phyloP scores from a whole-genome alignment of 2,888 invertebrate genomes.

The Caenorhabditis parvicauda region DNA sequence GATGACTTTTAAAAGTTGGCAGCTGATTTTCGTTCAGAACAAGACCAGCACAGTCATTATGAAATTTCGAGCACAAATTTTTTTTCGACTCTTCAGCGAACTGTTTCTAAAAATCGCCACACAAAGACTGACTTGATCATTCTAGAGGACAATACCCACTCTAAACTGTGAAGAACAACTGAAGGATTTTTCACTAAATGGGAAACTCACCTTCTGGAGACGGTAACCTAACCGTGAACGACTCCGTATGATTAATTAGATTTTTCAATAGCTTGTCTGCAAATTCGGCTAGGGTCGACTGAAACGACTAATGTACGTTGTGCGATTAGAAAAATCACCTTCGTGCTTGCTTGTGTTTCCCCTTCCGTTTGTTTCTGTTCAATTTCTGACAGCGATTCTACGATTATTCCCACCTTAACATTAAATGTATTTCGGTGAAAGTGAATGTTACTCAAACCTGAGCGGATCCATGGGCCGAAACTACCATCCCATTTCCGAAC shows the following conservation, averaged over 20 bases:
- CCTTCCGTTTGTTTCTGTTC: slow-evolving; percentile 62
- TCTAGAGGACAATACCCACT: not conserved
- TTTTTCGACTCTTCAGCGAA: not conserved
- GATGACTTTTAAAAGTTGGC: too few relatives aligned
- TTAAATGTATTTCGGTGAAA: not conserved
- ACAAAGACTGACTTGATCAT: not conserved
- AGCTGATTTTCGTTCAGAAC: too few relatives aligned
- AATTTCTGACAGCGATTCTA: slow-evolving; percentile 73
- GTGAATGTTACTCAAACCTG: slow-evolving; percentile 9
- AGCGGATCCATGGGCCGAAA: slow-evolving; percentile 19
- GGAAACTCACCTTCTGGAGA: slow-evolving; percentile 21
- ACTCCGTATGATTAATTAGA: slow-evolving; percentile 86
- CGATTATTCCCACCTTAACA: slow-evolving; percentile 84
- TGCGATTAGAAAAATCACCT: slow-evolving; percentile 20
- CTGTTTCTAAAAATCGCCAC: not conserved
- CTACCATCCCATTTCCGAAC: slow-evolving; percentile 18
- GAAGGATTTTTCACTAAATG: not conserved
- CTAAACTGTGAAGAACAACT: not conserved
- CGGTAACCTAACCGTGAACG: slow-evolving; percentile 75
- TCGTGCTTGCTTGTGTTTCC: slow-evolving; percentile 59
- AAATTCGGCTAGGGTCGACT: slow-evolving; percentile 67
- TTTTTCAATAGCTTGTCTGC: slow-evolving; percentile 86
- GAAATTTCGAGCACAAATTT: too few relatives aligned
- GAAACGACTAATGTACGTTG: slow-evolving; percentile 3
- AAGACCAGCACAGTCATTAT: too few relatives aligned